Conservation (phyloP, 1,140 invertebrate genomes). For the Geopemphigus sp. region DNA sequence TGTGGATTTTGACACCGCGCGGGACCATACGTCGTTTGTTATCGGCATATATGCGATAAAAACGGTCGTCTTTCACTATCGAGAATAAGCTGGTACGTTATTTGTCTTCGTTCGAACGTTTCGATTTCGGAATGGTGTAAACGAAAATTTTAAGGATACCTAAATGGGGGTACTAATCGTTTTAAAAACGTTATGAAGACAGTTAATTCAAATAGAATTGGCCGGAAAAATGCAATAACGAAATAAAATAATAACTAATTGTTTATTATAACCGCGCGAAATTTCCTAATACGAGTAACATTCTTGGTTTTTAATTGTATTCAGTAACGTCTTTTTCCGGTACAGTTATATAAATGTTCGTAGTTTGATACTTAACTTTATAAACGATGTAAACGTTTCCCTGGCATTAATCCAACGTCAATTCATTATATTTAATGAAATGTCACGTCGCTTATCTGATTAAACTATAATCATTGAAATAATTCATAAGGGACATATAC, state of each 20-base stretch:
- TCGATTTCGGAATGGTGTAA: no score
- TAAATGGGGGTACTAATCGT: no score
- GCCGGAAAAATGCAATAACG: background rate
- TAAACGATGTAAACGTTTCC: conserved; percentile 32
- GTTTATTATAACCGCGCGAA: background rate
- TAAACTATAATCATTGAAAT: conserved; percentile 41
- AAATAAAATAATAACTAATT: background rate
- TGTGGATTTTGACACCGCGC: background rate
- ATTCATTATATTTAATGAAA: conserved; percentile 42
- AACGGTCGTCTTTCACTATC: no score
- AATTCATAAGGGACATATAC: conserved; percentile 24
- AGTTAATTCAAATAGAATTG: no score
- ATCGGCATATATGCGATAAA: no score
- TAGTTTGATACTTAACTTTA: conserved; percentile 33
- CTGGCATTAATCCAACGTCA: conserved; percentile 38
- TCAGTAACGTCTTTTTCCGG: conserved; percentile 15
- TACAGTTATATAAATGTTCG: background rate
- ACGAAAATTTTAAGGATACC: no score
- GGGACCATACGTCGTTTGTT: no score
- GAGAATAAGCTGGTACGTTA: no score
- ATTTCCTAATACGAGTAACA: background rate
- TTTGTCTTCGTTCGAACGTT: no score
- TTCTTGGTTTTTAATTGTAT: background rate
- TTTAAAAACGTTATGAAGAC: no score
- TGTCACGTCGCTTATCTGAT: conserved; percentile 36